Evolutionary conservation across 2,113 vertebrate species (phyloP), one percentile per base, ranked within the genome.

Genomic region (Fregata magnificens): DNA sequence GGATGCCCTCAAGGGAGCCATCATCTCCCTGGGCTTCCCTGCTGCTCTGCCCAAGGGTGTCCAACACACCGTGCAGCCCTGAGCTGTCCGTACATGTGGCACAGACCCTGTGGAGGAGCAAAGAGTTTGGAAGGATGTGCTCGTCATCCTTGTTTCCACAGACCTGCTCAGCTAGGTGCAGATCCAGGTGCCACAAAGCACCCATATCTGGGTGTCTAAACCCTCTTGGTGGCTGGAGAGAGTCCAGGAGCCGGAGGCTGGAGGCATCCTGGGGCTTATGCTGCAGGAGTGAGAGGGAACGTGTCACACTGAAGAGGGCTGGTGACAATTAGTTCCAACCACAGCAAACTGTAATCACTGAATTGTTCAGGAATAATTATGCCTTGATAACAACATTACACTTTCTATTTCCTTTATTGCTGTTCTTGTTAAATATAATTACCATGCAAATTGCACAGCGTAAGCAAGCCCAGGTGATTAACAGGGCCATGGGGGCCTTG

Each of bases 391-490:
- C 94, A 97, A 97, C 95, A 97, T 96, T 95, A 94, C 94, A 92
- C 89, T 96, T 97, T 96, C 95, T 95, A 97, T 96, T 95, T 96
- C 88, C 95, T 96, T 97, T 97, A 97, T 97, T 96, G 95, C 96
- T 95, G 79, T 95, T 97, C 97, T 96, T 96, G 94, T 97, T 97
- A 98, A 97, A 97, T 96, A 96, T 98, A 97, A 98, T 97, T 97
- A 96, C 96, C 91, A 96, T 96, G 96, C 93, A 98, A 98, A 97
- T 97, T 95, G 88, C 93, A 95, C 73, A 85, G 83, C 45, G 5
- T 93, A 95, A 95, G 96, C 89, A 96, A 94, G 96, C 96, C 91
- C 94, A 95, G 97, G 95, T 97, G 97, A 98, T 97, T 95, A 95
- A 82, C 56, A 31, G 82, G 91, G 73, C 94, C 71, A 29, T 21